These are phyloP conservation scores for Synodontis membranacea DNA, from an alignment of 2,113 vertebrate genomes.

Conservation along the genomic window DNA sequence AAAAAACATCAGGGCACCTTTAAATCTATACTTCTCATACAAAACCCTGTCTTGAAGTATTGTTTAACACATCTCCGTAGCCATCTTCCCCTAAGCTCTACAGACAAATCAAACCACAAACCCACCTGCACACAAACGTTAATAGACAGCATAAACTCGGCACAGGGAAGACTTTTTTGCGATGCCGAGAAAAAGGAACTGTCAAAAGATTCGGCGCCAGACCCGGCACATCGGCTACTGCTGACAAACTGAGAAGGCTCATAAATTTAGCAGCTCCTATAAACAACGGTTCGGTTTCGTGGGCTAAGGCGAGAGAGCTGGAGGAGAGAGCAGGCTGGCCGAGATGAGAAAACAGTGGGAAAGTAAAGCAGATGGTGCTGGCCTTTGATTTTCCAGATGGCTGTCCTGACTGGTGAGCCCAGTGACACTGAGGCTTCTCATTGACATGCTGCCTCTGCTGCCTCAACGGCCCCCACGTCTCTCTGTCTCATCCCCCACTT, in stretches of 20 bases:
- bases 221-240: neutral
- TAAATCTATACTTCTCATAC: slow-evolving; percentile 70
- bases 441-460: slow-evolving; percentile 73
- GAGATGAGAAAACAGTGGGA: slow-evolving; percentile 69
- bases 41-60: slow-evolving; percentile 65
- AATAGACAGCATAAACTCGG: slow-evolving; percentile 55
- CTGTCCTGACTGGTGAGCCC: slow-evolving; percentile 76
- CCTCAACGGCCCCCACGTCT: slow-evolving; percentile 24
- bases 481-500: slow-evolving; percentile 26
- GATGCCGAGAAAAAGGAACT: neutral
- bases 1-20: slow-evolving; percentile 78
- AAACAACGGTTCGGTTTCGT: slow-evolving; percentile 42
- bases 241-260: slow-evolving; percentile 39
- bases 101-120: slow-evolving; percentile 23
- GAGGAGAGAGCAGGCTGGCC: slow-evolving; percentile 31
- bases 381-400: slow-evolving; percentile 83
- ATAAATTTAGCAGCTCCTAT: slow-evolving; percentile 40
- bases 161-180: slow-evolving; percentile 24
- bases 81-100: slow-evolving; percentile 1
- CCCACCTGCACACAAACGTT: slow-evolving; percentile 38
- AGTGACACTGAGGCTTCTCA: slow-evolving; percentile 78
- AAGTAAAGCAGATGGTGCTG: slow-evolving; percentile 74
- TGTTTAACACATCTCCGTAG: neutral
- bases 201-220: neutral
- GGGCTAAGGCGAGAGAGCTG: slow-evolving; percentile 17